These are phyloP conservation scores for Babylonia areolata DNA, from an alignment of 1,140 invertebrate species.

Conservation along the genomic window DNA sequence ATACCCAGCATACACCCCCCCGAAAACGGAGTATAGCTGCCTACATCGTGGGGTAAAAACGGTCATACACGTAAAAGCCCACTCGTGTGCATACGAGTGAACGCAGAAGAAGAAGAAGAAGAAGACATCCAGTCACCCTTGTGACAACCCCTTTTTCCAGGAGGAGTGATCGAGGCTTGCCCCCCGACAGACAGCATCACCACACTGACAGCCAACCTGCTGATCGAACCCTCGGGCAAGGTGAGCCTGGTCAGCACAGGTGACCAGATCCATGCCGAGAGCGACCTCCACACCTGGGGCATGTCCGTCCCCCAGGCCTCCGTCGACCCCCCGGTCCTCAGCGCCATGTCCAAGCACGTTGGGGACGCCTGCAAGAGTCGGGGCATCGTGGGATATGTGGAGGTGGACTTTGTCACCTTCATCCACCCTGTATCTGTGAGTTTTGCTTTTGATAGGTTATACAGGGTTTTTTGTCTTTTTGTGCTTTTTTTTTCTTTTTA, in stretches of 20 bases:
- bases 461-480: too few species aligned
- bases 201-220: constrained; percentile 70
- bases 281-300: constrained; percentile 74
- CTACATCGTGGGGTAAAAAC: too few species aligned
- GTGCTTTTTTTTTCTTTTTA: too few species aligned
- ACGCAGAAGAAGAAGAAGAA: too few species aligned
- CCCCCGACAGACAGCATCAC: constrained; percentile 75
- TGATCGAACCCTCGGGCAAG: constrained; percentile 73
- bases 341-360: constrained; percentile 66
- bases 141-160: constrained; percentile 44
- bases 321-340: constrained; percentile 71
- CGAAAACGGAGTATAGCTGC: too few species aligned
- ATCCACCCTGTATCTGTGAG: constrained; percentile 73
- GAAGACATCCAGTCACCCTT: too few species aligned
- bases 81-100: too few species aligned
- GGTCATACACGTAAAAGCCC: too few species aligned
- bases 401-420: constrained; percentile 76
- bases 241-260: constrained; percentile 68
- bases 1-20: too few species aligned
- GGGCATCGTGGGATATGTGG: constrained; percentile 73
- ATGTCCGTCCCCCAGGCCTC: constrained; percentile 75
- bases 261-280: constrained; percentile 75
- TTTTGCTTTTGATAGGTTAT: too few species aligned
- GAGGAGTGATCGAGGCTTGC: constrained; percentile 75
- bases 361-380: constrained; percentile 72